A percentile compares a stretch with the other conserved stretches of the same genome.
phyloP scores from a whole-genome alignment of 1,140 invertebrate species.

The Oscheius sp. region DNA sequence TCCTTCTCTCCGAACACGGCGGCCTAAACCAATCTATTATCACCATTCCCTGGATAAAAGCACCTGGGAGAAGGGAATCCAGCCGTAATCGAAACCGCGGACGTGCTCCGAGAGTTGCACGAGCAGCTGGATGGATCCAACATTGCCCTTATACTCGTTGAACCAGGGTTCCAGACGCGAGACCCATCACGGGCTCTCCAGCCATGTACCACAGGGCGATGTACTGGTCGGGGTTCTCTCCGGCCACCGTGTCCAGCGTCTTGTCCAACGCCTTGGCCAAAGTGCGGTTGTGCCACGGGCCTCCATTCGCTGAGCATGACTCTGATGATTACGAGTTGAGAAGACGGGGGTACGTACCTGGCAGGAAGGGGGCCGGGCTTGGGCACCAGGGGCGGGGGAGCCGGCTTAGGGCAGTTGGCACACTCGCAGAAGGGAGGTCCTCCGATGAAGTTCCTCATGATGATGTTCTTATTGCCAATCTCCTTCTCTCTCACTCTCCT shows the following conservation, averaged over 20 bases:
- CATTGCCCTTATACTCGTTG: no score
- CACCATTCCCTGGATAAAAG: no score
- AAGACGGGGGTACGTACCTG: not conserved
- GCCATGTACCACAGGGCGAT: conserved; percentile 47
- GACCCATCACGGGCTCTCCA: conserved; percentile 44
- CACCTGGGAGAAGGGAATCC: no score
- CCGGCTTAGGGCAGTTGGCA: conserved; percentile 32
- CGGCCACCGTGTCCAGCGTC: conserved; percentile 37
- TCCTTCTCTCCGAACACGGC: conserved; percentile 42
- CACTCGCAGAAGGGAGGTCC: conserved; percentile 46
- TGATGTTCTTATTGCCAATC: conserved; percentile 41
- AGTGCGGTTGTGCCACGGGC: conserved; percentile 33
- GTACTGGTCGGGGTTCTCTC: conserved; percentile 45
- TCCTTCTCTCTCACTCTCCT: not conserved
- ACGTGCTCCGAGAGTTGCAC: no score
- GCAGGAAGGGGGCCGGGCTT: not conserved
- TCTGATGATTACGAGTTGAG: conserved; percentile 17
- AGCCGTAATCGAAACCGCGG: no score
- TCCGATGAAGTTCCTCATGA: conserved; percentile 39
- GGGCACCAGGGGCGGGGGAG: not conserved
- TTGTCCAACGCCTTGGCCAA: conserved; percentile 39
- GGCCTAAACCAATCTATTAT: no score
- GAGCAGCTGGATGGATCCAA: no score
- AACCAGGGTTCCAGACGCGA: conserved; percentile 48
- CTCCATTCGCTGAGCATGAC: conserved; percentile 50